Evolutionary conservation across 2,113 vertebrate genomes (phyloP).

Genomic region (Potamarius usumacintae): DNA sequence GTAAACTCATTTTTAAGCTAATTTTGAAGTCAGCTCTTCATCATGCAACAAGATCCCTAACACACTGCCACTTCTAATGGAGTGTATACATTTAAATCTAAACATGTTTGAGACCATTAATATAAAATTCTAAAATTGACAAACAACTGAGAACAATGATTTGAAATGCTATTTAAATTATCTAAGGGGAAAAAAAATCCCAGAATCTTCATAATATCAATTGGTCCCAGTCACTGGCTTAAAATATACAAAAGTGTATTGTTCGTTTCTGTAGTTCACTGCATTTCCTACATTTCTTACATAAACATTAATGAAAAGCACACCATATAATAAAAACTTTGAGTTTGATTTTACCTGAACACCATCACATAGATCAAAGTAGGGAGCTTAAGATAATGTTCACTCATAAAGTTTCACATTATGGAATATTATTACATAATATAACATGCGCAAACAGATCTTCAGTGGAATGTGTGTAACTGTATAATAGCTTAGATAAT

Average conservation of each 20-base stretch:
- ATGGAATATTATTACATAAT: slow-evolving; percentile 6
- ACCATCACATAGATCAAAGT: background rate
- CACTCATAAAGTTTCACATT: background rate
- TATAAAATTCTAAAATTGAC: no score
- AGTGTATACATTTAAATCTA: background rate
- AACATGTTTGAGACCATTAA: background rate
- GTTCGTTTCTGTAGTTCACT: background rate
- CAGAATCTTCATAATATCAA: background rate
- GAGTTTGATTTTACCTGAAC: background rate
- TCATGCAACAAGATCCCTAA: background rate
- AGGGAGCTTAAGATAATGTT: background rate
- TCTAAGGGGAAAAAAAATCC: background rate
- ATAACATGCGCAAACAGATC: background rate
- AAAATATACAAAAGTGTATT: background rate
- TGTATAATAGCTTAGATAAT: slow-evolving; percentile 7
- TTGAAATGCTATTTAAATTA: background rate
- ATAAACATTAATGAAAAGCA: background rate
- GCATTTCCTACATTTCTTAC: background rate
- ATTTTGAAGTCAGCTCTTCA: background rate
- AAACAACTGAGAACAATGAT: background rate
- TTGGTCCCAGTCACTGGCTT: background rate
- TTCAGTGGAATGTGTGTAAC: background rate
- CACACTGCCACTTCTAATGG: background rate
- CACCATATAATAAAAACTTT: background rate
- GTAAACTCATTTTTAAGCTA: background rate